Evolutionary conservation across 2,888 invertebrate species (phyloP).

Genomic region (Eristalis pertinax): DNA sequence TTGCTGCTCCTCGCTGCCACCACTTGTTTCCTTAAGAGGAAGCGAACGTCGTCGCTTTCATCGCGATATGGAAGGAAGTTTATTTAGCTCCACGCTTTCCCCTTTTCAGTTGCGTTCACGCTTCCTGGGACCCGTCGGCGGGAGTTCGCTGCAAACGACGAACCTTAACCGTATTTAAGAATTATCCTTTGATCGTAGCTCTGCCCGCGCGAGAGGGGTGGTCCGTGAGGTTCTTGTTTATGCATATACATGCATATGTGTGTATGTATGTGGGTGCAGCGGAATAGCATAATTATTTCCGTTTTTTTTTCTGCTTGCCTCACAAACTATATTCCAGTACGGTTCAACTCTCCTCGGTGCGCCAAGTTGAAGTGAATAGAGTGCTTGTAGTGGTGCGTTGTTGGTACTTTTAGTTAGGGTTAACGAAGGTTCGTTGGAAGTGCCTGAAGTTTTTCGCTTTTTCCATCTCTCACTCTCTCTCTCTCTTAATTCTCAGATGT

Average conservation of each 20-base stretch:
- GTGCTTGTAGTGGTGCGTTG: constrained; percentile 12
- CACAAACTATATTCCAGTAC: constrained; percentile 23
- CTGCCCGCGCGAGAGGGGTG: background rate
- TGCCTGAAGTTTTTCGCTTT: constrained; percentile 8
- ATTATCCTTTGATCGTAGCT: constrained; percentile 36
- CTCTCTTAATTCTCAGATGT: constrained; percentile 27
- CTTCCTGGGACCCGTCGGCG: constrained; percentile 35
- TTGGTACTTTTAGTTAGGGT: constrained; percentile 58
- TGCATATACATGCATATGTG: constrained; percentile 9
- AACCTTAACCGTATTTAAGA: constrained; percentile 62
- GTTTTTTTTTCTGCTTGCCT: constrained; percentile 36
- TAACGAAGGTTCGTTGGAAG: constrained; percentile 59
- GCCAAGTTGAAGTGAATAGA: constrained; percentile 55
- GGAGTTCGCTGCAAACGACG: constrained; percentile 8
- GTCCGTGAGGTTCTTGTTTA: constrained; percentile 10
- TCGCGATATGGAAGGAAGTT: constrained; percentile 64
- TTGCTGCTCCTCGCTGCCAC: background rate
- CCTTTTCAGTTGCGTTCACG: constrained; percentile 40
- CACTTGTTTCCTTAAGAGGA: constrained; percentile 10
- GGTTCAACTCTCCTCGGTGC: constrained; percentile 55
- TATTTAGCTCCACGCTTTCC: constrained; percentile 46
- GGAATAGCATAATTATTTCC: constrained; percentile 70
- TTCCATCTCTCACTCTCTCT: constrained; percentile 2
- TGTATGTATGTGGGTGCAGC: constrained; percentile 51
- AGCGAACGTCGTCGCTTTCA: constrained; percentile 46